Percentiles rank a stretch among this genome's conserved stretches.
Evolutionary conservation across 1,140 invertebrate genomes (phyloP).

Genomic region (Tetramorium parvispinum): DNA sequence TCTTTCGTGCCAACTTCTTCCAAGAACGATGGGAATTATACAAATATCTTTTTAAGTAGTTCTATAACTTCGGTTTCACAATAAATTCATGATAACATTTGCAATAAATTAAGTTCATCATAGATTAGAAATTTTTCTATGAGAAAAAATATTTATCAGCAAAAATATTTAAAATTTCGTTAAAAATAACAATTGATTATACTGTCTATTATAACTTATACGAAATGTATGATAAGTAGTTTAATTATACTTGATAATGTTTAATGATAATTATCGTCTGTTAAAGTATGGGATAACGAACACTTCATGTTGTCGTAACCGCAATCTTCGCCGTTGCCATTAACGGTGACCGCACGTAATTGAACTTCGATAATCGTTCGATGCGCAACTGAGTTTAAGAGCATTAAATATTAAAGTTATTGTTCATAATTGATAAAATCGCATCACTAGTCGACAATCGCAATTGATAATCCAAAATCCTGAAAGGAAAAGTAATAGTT

Average conservation of each 20-base stretch:
- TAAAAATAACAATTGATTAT: background rate
- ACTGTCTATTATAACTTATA: constrained; percentile 18
- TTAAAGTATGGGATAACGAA: constrained; percentile 30
- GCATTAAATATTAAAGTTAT: constrained; percentile 18
- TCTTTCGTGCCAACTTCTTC: background rate
- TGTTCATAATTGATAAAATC: background rate
- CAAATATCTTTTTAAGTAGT: background rate
- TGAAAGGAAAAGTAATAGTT: background rate
- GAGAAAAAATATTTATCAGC: background rate
- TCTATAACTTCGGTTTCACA: background rate
- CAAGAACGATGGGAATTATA: background rate
- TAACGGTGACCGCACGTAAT: constrained; percentile 3
- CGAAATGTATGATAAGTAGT: background rate
- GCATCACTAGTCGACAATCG: background rate
- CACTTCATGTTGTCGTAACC: background rate
- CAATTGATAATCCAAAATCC: background rate
- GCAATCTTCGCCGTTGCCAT: constrained; percentile 22
- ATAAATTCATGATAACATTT: background rate
- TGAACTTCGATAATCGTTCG: constrained; percentile 19
- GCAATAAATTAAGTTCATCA: background rate
- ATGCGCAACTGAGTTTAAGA: background rate
- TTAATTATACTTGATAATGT: background rate
- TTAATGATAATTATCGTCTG: constrained; percentile 16
- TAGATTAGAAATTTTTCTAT: background rate
- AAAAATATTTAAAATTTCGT: too few relatives aligned